Evolutionary conservation across 2,113 vertebrate genomes (phyloP).

Genomic region (Delphinapterus leucas): DNA sequence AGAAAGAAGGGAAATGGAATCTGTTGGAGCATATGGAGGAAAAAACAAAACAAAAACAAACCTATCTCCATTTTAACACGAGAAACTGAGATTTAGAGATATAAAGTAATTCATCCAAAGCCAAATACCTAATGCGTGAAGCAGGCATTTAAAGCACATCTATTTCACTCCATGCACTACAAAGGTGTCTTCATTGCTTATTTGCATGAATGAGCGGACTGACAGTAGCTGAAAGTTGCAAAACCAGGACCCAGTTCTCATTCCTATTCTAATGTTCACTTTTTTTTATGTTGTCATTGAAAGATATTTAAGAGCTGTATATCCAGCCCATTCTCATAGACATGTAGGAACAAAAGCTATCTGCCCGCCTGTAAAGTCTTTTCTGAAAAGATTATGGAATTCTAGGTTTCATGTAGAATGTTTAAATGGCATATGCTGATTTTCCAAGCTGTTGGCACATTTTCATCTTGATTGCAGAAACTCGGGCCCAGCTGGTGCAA

Average conservation of each 20-base stretch:
- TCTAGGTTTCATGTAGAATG: not conserved
- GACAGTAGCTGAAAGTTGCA: not conserved
- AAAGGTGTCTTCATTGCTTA: not conserved
- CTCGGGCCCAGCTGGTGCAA: not conserved
- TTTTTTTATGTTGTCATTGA: not conserved
- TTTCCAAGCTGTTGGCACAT: constrained; percentile 18
- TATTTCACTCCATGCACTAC: not conserved
- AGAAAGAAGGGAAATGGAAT: not conserved
- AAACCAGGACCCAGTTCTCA: not conserved
- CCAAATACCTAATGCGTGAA: not conserved
- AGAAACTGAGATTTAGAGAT: not conserved
- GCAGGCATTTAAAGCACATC: not conserved
- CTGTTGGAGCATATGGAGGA: not conserved
- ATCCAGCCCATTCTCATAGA: not conserved
- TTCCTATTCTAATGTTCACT: not conserved
- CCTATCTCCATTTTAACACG: not conserved
- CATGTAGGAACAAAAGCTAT: not conserved
- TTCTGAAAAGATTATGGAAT: not conserved
- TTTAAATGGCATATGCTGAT: not conserved
- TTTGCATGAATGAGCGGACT: not conserved
- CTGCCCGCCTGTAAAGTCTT: not conserved
- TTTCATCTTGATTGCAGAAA: not conserved
- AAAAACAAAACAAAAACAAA: not conserved
- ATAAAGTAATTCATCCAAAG: not conserved
- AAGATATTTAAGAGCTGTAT: not conserved